Conservation (phyloP, 2,113 vertebrate genomes). For the Phrynosoma platyrhinos region DNA sequence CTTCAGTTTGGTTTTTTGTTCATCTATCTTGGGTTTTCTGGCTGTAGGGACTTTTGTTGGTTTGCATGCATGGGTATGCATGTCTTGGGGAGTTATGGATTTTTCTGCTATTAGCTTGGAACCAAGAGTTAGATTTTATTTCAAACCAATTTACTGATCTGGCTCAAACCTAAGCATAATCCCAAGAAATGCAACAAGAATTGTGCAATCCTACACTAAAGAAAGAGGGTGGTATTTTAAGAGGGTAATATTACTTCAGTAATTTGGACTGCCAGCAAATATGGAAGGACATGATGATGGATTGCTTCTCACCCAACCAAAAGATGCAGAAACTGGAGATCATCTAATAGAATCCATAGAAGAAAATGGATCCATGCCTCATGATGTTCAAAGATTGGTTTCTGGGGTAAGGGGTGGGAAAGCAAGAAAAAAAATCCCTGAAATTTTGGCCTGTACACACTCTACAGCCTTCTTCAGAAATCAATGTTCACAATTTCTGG, state of each 20-base stretch:
- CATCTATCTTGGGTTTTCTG: no score
- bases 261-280: not conserved
- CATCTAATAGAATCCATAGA: no score
- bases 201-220: not conserved
- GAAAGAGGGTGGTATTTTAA: not conserved
- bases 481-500: no score
- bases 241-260: not conserved
- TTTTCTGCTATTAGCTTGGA: not conserved
- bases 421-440: no score
- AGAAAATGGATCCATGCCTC: no score
- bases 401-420: no score
- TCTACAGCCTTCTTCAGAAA: no score
- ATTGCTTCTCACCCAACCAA: slow-evolving; percentile 85
- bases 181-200: not conserved
- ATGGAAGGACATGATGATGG: not conserved
- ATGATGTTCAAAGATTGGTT: no score
- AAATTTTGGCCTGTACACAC: no score
- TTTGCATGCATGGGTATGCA: not conserved
- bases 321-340: slow-evolving; percentile 60
- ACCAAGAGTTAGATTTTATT: not conserved
- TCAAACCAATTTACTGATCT: not conserved
- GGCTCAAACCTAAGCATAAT: not conserved
- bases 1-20: no score
- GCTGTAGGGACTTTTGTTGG: no score
- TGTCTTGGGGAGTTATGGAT: not conserved